These are phyloP conservation scores for Oscheius sp. DNA, from an alignment of 2,888 invertebrate genomes.

Conservation along the genomic window DNA sequence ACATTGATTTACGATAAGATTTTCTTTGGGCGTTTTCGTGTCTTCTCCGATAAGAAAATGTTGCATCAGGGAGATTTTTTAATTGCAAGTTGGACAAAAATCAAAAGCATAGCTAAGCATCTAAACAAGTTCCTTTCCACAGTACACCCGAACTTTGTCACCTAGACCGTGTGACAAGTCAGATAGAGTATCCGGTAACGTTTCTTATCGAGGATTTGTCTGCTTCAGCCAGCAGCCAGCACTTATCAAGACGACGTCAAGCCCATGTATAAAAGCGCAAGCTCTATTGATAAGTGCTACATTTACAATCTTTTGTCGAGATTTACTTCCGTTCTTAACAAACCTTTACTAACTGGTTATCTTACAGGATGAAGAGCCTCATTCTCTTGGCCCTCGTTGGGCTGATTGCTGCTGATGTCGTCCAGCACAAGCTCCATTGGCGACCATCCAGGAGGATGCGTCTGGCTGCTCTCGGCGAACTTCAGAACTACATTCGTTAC, in stretches of 20 bases:
- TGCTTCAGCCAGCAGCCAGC: background rate
- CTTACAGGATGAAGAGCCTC: constrained; percentile 37
- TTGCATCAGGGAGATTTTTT: too few relatives aligned
- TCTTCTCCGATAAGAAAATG: background rate
- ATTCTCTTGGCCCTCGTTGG: constrained; percentile 52
- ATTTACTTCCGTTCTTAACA: background rate
- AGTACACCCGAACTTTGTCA: too few relatives aligned
- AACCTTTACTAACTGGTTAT: too few relatives aligned
- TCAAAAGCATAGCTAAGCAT: too few relatives aligned
- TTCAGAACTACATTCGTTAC: constrained; percentile 45
- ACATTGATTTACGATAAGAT: too few relatives aligned
- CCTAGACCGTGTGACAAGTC: too few relatives aligned
- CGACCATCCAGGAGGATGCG: constrained; percentile 41
- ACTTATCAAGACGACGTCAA: constrained; percentile 17
- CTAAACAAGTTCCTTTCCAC: too few relatives aligned
- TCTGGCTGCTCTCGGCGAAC: constrained; percentile 49
- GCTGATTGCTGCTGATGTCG: constrained; percentile 52
- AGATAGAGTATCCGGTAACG: background rate
- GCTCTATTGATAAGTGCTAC: constrained; percentile 10
- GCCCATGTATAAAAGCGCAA: constrained; percentile 11
- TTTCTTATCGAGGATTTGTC: constrained; percentile 2
- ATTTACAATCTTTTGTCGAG: background rate
- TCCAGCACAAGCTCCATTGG: constrained; percentile 51
- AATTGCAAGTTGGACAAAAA: too few relatives aligned
- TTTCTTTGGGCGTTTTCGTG: background rate